These are phyloP conservation scores for Anguilla anguilla DNA, from an alignment of 2,797 vertebrate genomes.

Conservation along the genomic window DNA sequence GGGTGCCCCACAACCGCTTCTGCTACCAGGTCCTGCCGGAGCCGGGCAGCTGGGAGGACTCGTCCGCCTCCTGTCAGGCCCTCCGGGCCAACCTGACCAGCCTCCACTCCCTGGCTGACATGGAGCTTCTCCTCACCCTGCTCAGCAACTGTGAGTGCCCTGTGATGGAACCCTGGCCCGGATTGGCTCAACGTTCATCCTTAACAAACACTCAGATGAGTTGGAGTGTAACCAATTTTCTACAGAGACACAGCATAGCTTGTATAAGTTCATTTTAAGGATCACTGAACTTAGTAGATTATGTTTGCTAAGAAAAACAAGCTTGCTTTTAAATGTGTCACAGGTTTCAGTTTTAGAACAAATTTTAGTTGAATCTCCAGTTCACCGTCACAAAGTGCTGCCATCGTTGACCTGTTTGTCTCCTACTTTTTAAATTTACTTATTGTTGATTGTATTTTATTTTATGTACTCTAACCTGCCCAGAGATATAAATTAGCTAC, in stretches of 20 bases:
- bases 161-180: not conserved
- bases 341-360: no score
- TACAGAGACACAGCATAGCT: no score
- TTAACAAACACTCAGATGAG: no score
- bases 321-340: no score
- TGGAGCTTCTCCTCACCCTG: slow-evolving; percentile 78
- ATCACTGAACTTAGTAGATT: no score
- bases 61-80: slow-evolving; percentile 73
- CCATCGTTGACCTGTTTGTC: no score
- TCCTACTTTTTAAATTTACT: not conserved
- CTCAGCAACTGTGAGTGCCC: slow-evolving; percentile 76
- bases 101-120: slow-evolving; percentile 80
- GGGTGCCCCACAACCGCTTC: slow-evolving; percentile 82
- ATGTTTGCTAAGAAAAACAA: no score
- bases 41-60: slow-evolving; percentile 78
- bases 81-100: slow-evolving; percentile 75
- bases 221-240: no score
- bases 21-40: slow-evolving; percentile 81
- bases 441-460: not conserved
- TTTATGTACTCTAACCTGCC: not conserved
- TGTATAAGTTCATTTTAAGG: no score
- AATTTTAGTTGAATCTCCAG: no score
- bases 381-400: no score
- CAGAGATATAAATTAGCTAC: not conserved
- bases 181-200: not conserved